Evolutionary conservation across 2,113 vertebrate genomes (phyloP).

Genomic region (Crotalus viridis): DNA sequence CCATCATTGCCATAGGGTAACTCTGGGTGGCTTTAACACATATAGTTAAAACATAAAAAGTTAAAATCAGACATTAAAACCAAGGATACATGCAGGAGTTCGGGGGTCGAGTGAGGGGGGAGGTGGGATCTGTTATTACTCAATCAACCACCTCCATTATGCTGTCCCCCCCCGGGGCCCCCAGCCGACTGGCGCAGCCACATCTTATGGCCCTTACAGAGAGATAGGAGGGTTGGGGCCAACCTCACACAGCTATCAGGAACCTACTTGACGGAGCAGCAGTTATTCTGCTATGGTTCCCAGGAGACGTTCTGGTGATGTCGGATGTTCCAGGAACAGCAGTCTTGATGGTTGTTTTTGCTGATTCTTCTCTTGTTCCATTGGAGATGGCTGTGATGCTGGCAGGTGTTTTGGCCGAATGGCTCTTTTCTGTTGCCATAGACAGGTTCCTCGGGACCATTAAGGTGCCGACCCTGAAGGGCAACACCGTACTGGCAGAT

Average conservation of each 20-base stretch:
- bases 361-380: neutral
- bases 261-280: neutral
- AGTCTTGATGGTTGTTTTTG: neutral
- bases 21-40: no score
- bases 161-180: neutral
- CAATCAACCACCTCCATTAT: neutral
- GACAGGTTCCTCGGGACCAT: neutral
- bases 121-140: neutral
- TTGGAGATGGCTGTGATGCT: neutral
- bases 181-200: neutral
- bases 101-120: rapidly evolving
- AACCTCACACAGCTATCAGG: neutral
- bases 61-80: neutral
- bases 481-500: neutral
- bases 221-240: neutral
- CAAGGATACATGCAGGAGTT: neutral
- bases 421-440: neutral
- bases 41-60: no score
- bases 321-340: neutral
- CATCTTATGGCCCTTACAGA: neutral
- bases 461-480: neutral
- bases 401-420: neutral
- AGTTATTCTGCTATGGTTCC: neutral
- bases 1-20: no score
- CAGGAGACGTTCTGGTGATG: neutral